Conservation (phyloP, 2,797 vertebrate species). For the Rhinichthys osculus region DNA sequence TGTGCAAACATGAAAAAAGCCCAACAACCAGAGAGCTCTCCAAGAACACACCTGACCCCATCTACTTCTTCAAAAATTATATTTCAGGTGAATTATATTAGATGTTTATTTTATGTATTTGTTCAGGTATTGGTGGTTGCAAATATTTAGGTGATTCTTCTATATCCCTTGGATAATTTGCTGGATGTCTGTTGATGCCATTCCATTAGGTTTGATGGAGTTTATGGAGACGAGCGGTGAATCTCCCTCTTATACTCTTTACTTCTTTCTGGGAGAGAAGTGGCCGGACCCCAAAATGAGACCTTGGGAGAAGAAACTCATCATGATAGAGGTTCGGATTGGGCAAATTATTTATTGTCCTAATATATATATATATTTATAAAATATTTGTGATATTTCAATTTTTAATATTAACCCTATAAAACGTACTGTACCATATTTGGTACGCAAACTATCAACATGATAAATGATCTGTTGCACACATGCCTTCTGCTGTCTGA, state of each 20-base stretch:
- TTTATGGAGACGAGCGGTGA: conserved; percentile 70
- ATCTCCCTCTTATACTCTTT: conserved; percentile 80
- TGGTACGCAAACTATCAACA: not conserved
- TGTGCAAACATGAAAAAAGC: conserved; percentile 75
- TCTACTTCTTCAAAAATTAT: conserved; percentile 78
- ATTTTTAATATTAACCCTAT: not conserved
- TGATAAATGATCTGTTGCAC: too few species aligned
- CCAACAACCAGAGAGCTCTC: conserved; percentile 71
- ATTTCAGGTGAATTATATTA: conserved; percentile 73
- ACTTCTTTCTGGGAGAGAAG: conserved; percentile 86
- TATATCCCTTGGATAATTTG: not conserved
- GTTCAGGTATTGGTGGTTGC: not conserved
- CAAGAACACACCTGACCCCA: conserved; percentile 71
- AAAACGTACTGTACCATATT: not conserved
- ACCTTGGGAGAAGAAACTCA: conserved; percentile 85
- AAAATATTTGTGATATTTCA: not conserved
- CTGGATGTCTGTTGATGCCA: conserved; percentile 8
- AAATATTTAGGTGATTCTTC: not conserved
- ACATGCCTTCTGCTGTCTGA: too few species aligned
- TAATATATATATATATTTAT: not conserved
- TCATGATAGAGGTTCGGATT: conserved; percentile 84
- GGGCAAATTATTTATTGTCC: not conserved
- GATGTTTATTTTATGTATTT: not conserved
- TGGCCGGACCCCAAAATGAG: conserved; percentile 82
- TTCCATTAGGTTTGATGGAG: conserved; percentile 74